Evolutionary conservation across 2,113 vertebrate species (phyloP).

Genomic region (Anhinga rufa): DNA sequence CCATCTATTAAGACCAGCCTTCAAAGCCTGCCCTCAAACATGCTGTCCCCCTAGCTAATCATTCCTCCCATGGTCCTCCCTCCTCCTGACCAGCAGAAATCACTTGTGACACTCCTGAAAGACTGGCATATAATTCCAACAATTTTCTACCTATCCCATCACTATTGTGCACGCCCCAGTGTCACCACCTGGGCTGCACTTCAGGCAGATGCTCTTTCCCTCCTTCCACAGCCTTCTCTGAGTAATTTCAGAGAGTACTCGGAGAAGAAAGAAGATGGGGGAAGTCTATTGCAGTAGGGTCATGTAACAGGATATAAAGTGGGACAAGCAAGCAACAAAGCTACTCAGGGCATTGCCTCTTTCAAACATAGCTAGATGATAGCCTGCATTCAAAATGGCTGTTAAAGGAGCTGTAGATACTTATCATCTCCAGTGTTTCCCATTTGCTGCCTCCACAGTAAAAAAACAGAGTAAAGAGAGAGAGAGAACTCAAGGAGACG

Average conservation of each 20-base stretch:
- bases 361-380: background rate
- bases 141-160: background rate
- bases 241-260: background rate
- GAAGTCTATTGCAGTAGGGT: background rate
- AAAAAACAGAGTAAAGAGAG: background rate
- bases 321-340: background rate
- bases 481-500: background rate
- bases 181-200: background rate
- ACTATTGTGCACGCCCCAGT: background rate
- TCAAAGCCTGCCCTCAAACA: slow-evolving; percentile 8
- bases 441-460: background rate
- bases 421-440: background rate
- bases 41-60: background rate
- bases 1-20: slow-evolving; percentile 19
- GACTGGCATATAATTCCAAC: background rate
- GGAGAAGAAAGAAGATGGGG: background rate
- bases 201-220: background rate
- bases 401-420: background rate
- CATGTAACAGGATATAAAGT: background rate
- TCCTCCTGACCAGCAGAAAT: background rate
- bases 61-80: background rate
- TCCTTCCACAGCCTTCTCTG: background rate
- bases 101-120: background rate
- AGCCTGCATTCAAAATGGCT: background rate
- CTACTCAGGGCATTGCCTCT: background rate